Percentiles rank a stretch among this genome's conserved stretches.
Evolutionary conservation across 2,888 invertebrate genomes (phyloP).

Genomic region (Spatulosminthurus flaviceps): DNA sequence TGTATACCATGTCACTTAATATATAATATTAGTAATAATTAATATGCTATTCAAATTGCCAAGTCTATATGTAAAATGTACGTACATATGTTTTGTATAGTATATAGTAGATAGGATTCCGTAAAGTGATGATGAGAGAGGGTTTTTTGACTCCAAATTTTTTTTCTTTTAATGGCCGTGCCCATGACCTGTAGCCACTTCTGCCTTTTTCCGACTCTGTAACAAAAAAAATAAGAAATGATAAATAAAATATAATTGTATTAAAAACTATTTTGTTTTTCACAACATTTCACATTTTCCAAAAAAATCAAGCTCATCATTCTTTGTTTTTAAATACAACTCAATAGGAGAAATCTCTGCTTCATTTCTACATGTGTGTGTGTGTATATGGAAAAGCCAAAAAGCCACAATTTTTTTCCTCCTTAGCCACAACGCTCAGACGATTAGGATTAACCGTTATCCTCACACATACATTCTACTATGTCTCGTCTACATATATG

Average conservation of each 20-base stretch:
- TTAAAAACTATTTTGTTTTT: too few relatives aligned
- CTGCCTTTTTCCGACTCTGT: constrained; percentile 65
- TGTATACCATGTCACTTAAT: constrained; percentile 8
- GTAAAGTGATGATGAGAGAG: constrained; percentile 24
- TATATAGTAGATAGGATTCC: too few relatives aligned
- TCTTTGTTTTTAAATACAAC: too few relatives aligned
- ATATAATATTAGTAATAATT: not conserved
- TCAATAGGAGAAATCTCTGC: too few relatives aligned
- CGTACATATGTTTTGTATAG: too few relatives aligned
- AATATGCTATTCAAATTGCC: too few relatives aligned
- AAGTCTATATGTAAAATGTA: too few relatives aligned
- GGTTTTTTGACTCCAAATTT: too few relatives aligned
- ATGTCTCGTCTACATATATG: not conserved
- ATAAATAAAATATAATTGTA: not conserved
- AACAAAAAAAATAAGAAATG: constrained; percentile 56
- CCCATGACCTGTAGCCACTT: constrained; percentile 64
- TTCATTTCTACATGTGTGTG: too few relatives aligned
- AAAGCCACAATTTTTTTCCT: not conserved
- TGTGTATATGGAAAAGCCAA: too few relatives aligned
- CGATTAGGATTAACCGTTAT: not conserved
- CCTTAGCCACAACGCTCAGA: not conserved
- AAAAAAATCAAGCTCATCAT: too few relatives aligned
- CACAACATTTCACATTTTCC: too few relatives aligned
- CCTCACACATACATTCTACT: not conserved
- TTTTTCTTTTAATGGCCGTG: constrained; percentile 54